Conservation (phyloP, 1,140 invertebrate species). For the Lordiphosa stackelbergi region DNA sequence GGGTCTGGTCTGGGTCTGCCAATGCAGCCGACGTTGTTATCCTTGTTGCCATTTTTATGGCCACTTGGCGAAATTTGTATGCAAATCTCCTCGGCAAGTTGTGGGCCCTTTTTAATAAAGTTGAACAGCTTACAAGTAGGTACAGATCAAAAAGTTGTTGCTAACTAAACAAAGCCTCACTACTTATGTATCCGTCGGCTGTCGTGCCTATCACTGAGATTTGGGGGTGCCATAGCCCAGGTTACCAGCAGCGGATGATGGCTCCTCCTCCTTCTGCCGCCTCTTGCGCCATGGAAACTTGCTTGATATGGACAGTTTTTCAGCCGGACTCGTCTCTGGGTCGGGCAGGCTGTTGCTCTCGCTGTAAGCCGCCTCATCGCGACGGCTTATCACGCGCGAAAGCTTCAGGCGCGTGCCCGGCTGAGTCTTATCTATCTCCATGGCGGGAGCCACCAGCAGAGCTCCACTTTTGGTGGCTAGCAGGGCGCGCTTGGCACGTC, state of each 20-base stretch:
- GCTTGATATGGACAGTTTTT: slow-evolving; percentile 19
- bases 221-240: slow-evolving; percentile 51
- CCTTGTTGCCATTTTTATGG: slow-evolving; percentile 33
- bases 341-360: slow-evolving; percentile 55
- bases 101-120: slow-evolving; percentile 2
- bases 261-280: slow-evolving; percentile 39
- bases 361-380: slow-evolving; percentile 51
- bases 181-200: slow-evolving; percentile 19
- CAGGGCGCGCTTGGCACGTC: slow-evolving; percentile 47
- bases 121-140: slow-evolving; percentile 18
- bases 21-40: slow-evolving; percentile 1
- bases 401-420: slow-evolving; percentile 56
- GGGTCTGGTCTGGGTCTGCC: slow-evolving; percentile 42
- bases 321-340: slow-evolving; percentile 24
- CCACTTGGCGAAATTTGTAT: slow-evolving; percentile 44
- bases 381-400: slow-evolving; percentile 60
- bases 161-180: slow-evolving; percentile 43
- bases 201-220: slow-evolving; percentile 49
- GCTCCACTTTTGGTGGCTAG: slow-evolving; percentile 62
- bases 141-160: slow-evolving; percentile 42
- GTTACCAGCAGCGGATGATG: slow-evolving; percentile 10
- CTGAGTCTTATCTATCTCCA: slow-evolving; percentile 17
- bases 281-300: slow-evolving; percentile 59
- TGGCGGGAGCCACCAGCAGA: slow-evolving; percentile 34
- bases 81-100: slow-evolving; percentile 22